Conservation (phyloP, 2,113 vertebrate species). For the Sorex fumeus region DNA sequence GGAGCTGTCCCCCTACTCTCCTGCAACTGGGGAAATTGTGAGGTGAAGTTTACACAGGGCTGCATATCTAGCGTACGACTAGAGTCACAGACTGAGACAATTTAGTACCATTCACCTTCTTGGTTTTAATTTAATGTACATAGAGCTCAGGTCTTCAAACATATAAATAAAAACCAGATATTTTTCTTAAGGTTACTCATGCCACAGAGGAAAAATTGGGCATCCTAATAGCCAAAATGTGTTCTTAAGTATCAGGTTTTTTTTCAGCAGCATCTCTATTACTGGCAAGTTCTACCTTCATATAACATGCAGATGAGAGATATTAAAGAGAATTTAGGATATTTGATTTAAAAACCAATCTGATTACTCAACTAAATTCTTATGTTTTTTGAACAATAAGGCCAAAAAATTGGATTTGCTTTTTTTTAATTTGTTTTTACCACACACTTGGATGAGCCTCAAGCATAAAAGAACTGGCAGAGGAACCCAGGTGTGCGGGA, state of each 20-base stretch:
- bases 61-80: background rate
- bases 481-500: too few species aligned
- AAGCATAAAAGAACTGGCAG: too few species aligned
- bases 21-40: too few species aligned
- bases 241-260: slow-evolving; percentile 3
- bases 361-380: slow-evolving; percentile 16
- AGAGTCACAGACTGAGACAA: background rate
- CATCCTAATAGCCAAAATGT: background rate
- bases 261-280: slow-evolving; percentile 11
- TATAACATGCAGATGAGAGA: background rate
- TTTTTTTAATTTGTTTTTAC: too few species aligned
- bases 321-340: slow-evolving; percentile 1
- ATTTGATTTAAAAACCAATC: background rate
- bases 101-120: background rate
- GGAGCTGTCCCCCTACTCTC: background rate
- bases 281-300: slow-evolving; percentile 25
- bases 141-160: background rate
- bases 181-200: background rate
- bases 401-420: background rate
- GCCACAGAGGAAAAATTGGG: slow-evolving; percentile 15
- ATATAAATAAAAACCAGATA: background rate
- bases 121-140: slow-evolving; percentile 17
- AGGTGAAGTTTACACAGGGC: too few species aligned
- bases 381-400: slow-evolving; percentile 35
- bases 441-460: too few species aligned